Base-by-base conservation (phyloP, 2,797 vertebrate species). In the Gastrophryne carolinensis region DNA sequence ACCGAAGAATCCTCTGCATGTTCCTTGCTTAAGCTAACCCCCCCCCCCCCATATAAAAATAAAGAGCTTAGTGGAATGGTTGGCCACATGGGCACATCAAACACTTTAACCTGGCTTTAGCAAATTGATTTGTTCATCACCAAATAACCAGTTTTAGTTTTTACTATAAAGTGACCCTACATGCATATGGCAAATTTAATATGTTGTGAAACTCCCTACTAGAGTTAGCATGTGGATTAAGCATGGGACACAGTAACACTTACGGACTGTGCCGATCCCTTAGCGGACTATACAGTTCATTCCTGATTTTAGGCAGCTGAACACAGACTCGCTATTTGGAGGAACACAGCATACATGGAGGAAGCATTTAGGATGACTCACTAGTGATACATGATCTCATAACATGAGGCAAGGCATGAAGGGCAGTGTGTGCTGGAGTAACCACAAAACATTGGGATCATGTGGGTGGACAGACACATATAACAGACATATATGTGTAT, bases 351-450 rank as follows among this genome's bases (percentile, higher is more conserved):
- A 63, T 44, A 41, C 37, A 44, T 63, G 35, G 23, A 26, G 61
- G 61, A 63, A 41, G 23, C 5, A 17, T 63, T 63, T 17, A 32
- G 15, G 26, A 24, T 44, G 61, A 41, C 37, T 63, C 61, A 63
- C 29, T 47, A 15, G 1, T 41, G 61, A 63, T 21, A 41, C 23
- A 24, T 63, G 37, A 17, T 63, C 37, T 44, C 24, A 44, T 62
- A n/a, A 57, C 29, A 21, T 57, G 21, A 2, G 49, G 49, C 21
- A 52, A 21, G 49, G 56, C 56, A 58, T 34, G 11, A 35, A 60
- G 57, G 57, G 57, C 30, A 60, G 12, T 21, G 57, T 60, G 29
- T 60, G 29, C n/a, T 23, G 30, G n/a, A 60, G 57, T 21, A 60
- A 30, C 26, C 30, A 60, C 57, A 60, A 34, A 58, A 34, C 23